Evolutionary conservation across 2,888 invertebrate species (phyloP), one percentile per base, ranked within the genome.

Genomic region (Argyresthia albistria): DNA sequence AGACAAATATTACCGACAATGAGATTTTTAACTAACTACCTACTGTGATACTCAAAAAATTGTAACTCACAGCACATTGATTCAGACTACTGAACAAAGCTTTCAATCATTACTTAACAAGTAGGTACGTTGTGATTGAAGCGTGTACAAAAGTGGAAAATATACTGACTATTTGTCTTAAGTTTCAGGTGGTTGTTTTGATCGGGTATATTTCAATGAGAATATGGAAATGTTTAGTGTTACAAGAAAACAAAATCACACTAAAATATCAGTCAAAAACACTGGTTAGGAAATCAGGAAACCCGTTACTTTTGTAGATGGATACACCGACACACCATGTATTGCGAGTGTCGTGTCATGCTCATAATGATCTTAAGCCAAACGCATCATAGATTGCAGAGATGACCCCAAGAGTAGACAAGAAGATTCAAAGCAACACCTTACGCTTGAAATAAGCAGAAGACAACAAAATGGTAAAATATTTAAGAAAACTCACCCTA

Each of bases 401-500:
- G 70, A 66, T 76, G 72, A 81, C 80, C 80, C 67, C 77, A 77
- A 78, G 76, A 81, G 74, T 73, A 72, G 67, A 73, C 66, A 78
- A 70, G 73, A 80, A 80, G 66, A 73, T 71, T 67, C 25, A 77
- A 84, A 87, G 83, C 84, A 79, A 84, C 82, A 87, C 83, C 84
- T 76, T 73, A 74, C 76, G 76, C 80, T 70, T 66, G 70, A 72
- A 6, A 71, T 62, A 81, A 81, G 83, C 72, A 81, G 73, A 70
- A 66, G 62, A 64, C 58, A 64, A 70, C 56, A 48, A 14, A 25
- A 14, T 43, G 65, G 57, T 25, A 25, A 59, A 52, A 64, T 59
- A 60, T 59, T 59, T 51, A 59, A 61, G 64, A 66, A 66, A 61
- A 93, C 96, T 96, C 91, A 97, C 97, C 95, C 97, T 92, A 76